Base-by-base conservation (phyloP, 2,888 invertebrate species). In the Agrotis exclamationis region DNA sequence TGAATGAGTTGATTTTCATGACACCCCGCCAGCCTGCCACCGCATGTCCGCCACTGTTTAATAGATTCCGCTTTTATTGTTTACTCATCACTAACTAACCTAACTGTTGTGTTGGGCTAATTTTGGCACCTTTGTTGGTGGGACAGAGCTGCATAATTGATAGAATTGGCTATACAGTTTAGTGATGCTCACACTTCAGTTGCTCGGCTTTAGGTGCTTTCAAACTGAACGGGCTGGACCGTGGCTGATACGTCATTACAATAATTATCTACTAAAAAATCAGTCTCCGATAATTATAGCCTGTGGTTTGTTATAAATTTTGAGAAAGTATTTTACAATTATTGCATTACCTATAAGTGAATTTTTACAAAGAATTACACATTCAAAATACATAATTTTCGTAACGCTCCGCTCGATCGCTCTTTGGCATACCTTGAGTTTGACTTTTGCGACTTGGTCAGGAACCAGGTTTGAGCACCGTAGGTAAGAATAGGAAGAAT, bases 1-100 rank as follows among this genome's bases (percentile, higher is more conserved):
- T 65, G 81, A 85, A 85, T 87, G 88, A 86, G 88, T 87, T 89
- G 87, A 90, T 89, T 89, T 88, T 88, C 87, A 88, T 89, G 88
- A 88, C 87, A 86, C 86, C 83, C 74, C 28, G 56, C 74, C 87
- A 86, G 85, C 82, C 76, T 33, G 56, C 74, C 33, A 50, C 74
- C 44, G 54, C 76, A 57, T 51, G 68, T 58, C 75, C 74, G 65
- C 48, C 59, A 24, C 39, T 74, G 72, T 76, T 82, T 88, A 85
- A 87, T 86, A 86, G 84, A 87, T 85, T 88, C 85, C 59, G 57
- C 84, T 82, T 82, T 77, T 86, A 88, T 84, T 88, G 88, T 89
- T 90, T 87, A 82, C 86, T 76, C 79, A 81, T 84, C 84, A 74
- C 85, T 88, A 88, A 88, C 88, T 86, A 87, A 84, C 86, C 79